Percentiles rank a stretch among this genome's conserved stretches.
phyloP scores from a whole-genome alignment of 2,113 vertebrate species.

The Gallinago jamesoni region DNA sequence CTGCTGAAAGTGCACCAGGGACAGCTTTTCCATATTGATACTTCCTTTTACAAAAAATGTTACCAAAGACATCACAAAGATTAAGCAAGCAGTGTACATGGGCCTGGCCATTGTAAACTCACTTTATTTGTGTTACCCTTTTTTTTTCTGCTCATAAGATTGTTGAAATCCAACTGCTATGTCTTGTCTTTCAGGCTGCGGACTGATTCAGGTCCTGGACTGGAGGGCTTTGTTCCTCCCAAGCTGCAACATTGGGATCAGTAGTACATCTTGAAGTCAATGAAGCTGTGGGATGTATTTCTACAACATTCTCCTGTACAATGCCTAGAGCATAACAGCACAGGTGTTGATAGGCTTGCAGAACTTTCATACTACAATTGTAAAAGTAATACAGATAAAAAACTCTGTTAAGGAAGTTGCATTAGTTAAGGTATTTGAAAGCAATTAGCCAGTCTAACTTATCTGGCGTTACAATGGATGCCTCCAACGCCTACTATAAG shows the following conservation, averaged over 20 bases:
- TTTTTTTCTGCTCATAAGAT: neutral
- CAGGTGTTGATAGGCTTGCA: neutral
- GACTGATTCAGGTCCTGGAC: neutral
- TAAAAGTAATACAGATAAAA: neutral
- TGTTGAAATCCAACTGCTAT: neutral
- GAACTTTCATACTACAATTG: neutral
- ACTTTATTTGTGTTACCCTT: neutral
- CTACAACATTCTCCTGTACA: neutral
- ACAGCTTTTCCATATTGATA: neutral
- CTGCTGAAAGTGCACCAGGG: neutral
- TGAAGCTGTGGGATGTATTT: neutral
- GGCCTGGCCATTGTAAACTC: neutral
- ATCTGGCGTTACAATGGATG: neutral
- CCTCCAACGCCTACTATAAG: neutral
- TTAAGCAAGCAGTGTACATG: neutral
- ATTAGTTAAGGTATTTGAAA: neutral
- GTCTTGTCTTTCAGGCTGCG: neutral
- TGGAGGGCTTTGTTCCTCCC: neutral
- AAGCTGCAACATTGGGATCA: neutral
- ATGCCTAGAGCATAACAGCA: neutral
- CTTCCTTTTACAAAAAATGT: neutral
- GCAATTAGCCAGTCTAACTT: neutral
- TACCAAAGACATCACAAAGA: neutral
- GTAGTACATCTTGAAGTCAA: neutral
- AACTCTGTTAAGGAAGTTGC: neutral